These are phyloP conservation scores for Nothobranchius furzeri DNA, from an alignment of 2,113 vertebrate genomes.

Conservation along the genomic window DNA sequence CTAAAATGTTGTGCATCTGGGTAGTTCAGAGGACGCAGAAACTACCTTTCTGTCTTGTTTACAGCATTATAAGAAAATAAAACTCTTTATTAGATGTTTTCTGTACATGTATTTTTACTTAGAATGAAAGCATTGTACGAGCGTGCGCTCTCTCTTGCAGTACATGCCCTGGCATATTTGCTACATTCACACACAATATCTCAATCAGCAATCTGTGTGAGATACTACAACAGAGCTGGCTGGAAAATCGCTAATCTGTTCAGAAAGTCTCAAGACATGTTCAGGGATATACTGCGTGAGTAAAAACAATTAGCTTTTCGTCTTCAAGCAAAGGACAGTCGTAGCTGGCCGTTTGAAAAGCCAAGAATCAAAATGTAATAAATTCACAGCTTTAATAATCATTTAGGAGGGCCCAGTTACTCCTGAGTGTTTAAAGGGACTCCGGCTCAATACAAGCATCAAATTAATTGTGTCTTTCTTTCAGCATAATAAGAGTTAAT, in stretches of 20 bases:
- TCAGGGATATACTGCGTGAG: not conserved
- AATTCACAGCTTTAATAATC: conserved; percentile 27
- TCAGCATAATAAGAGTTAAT: conserved; percentile 48
- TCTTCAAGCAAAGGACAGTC: too few species aligned
- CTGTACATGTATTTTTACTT: too few species aligned
- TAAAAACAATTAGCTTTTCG: not conserved
- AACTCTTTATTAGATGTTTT: too few species aligned
- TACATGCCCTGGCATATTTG: not conserved
- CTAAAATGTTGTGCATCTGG: not conserved
- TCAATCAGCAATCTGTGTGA: not conserved
- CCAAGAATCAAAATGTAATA: conserved; percentile 15
- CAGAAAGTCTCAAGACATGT: not conserved
- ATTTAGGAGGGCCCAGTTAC: conserved; percentile 10
- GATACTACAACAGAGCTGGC: not conserved
- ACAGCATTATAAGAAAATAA: too few species aligned
- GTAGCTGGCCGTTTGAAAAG: not conserved
- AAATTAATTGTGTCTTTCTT: conserved; percentile 26
- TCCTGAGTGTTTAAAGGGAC: conserved; percentile 14
- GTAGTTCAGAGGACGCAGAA: too few species aligned
- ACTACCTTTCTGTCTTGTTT: too few species aligned
- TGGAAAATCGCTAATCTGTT: not conserved
- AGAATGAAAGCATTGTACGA: not conserved
- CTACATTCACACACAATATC: not conserved
- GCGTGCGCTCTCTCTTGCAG: not conserved
- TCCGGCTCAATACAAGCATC: conserved; percentile 26